Base-by-base conservation (phyloP, 2,797 vertebrate species). In the Acanthurus tractus region DNA sequence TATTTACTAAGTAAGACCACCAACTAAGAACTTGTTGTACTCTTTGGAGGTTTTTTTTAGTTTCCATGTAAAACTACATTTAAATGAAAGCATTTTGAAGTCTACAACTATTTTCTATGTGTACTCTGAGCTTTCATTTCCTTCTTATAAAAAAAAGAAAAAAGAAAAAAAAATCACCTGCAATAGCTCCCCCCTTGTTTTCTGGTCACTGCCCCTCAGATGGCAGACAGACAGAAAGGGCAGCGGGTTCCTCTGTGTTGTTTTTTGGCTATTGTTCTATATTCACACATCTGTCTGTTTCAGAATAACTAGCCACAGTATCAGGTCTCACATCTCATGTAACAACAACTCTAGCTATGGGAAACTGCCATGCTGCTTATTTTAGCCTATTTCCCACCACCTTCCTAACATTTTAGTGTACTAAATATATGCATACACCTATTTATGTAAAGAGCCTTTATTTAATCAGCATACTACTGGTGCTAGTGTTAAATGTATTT, bases 261-360 rank as follows among this genome's bases (percentile, higher is more conserved):
- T 90, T 86, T 76, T 92, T 89, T 80, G 86, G 59, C 86, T 54
- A 74, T 93, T 93, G 82, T 89, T 87, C 82, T 82, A 72, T 82
- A 46, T 74, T 87, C 87, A 85, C 81, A 84, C 89, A 81, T 88
- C 81, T 85, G 88, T 90, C 85, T 90, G 88, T 90, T 84, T 88
- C 84, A 92, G 89, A 89, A 92, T 91, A 91, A 91, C 91, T 86
- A 78, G 79, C 78, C 86, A 89, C 88, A 77, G 89, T 92, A 92
- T 94, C 93, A 73, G 84, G 74, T 88, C 87, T 90, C 86, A 1
- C 85, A 92, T 93, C 89, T 85, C 84, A 52, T 79, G 77, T 84
- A 89, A 86, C 84, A 93, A 90, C 90, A 92, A 66, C 74, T 70
- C 82, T 64, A 70, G 7, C 81, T 86, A 55, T 92, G 91, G 89